Evolutionary conservation across 2,888 invertebrate genomes (phyloP).

Genomic region (Monoplex corrugatus): DNA sequence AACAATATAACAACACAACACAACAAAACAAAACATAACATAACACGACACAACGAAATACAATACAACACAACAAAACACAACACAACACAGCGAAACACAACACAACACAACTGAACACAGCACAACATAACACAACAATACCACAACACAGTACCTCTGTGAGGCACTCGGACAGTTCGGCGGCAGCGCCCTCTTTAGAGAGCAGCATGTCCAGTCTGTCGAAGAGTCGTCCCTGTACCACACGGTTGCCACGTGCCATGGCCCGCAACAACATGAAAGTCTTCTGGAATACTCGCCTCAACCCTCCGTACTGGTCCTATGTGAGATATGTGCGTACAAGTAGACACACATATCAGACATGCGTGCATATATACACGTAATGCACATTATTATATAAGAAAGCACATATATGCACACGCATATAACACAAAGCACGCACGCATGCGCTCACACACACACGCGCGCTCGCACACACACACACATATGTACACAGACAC

Average conservation of each 20-base stretch:
- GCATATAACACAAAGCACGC: not conserved
- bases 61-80: too few relatives aligned
- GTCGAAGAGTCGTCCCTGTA: constrained; percentile 79
- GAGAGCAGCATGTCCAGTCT: constrained; percentile 76
- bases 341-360: not conserved
- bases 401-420: not conserved
- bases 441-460: too few relatives aligned
- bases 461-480: too few relatives aligned
- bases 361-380: not conserved
- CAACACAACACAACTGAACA: not conserved
- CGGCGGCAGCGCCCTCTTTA: constrained; percentile 76
- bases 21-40: too few relatives aligned
- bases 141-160: constrained; percentile 60
- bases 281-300: constrained; percentile 74
- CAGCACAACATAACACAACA: too few relatives aligned
- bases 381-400: too few relatives aligned
- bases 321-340: constrained; percentile 44
- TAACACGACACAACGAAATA: too few relatives aligned
- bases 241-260: constrained; percentile 74
- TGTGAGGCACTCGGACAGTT: constrained; percentile 76
- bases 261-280: constrained; percentile 74
- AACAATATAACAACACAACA: too few relatives aligned
- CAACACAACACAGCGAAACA: not conserved
- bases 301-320: constrained; percentile 78
- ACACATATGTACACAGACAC: too few relatives aligned